A percentile compares a stretch with the other conserved stretches of the same genome.
These are phyloP conservation scores for Prorops nasuta DNA, from an alignment of 1,140 invertebrate genomes.

Conservation along the genomic window DNA sequence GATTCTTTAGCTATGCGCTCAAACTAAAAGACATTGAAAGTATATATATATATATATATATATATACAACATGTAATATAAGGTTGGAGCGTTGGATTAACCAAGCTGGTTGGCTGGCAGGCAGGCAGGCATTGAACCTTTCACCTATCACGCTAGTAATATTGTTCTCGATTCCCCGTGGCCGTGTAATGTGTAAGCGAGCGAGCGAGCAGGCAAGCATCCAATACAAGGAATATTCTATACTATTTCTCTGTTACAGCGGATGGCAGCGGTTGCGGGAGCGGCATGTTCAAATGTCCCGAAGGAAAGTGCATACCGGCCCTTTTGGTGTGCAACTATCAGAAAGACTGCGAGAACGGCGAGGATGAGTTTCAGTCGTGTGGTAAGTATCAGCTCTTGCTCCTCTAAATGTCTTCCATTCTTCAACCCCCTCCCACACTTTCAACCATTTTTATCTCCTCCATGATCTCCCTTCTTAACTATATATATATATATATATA, in stretches of 20 bases:
- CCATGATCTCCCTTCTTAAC: background rate
- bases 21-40: no score
- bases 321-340: slow-evolving; percentile 85
- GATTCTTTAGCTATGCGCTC: no score
- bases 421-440: no score
- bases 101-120: no score
- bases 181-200: background rate
- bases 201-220: no score
- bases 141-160: slow-evolving; percentile 49
- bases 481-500: no score
- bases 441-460: no score
- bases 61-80: no score
- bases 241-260: slow-evolving; percentile 31
- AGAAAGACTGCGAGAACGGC: slow-evolving; percentile 83
- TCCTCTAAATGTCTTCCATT: no score
- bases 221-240: background rate
- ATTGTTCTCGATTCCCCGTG: slow-evolving; percentile 20
- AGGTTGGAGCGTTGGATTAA: no score
- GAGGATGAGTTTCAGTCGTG: slow-evolving; percentile 88
- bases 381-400: no score
- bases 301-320: slow-evolving; percentile 85
- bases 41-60: no score
- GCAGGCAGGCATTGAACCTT: slow-evolving; percentile 44
- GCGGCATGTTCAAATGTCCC: slow-evolving; percentile 76
- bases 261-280: slow-evolving; percentile 56